Base-by-base conservation (phyloP, 2,113 vertebrate genomes). In the Zootoca vivipara region DNA sequence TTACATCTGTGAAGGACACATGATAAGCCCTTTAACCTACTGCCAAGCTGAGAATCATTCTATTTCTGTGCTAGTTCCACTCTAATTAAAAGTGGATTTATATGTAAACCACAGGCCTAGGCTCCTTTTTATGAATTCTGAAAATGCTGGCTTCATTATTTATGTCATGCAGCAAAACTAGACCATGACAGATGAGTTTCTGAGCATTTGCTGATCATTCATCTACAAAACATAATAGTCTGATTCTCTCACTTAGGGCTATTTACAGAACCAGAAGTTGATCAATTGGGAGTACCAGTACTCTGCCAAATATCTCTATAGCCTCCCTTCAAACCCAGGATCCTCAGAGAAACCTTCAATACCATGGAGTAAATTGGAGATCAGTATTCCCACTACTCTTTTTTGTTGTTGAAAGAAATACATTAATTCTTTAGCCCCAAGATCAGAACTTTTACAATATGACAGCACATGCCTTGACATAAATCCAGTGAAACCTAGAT, bases 171-270 rank as follows among this genome's bases (percentile, higher is more conserved):
- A 77, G 82, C 92, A 95, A 96, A 97, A 97, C 95, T 94, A 96
- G 96, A 96, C 93, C 87, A 93, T 96, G 96, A 97, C 94, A 92
- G 95, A 97, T 95, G 95, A 96, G 90, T 93, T 94, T 95, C 90
- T 94, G 90, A 95, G 91, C 94, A 90, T 95, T 97, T 96, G 93
- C 93, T 96, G 96, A 97, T 97, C 92, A 94, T 96, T 97, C 97
- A 95, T 96, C 95, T 97, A 96, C 94, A 95, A 93, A 96, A 92
- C 92, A 82, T 92, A 96, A 94, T 95, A 95, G 94, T 95, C 95
- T 95, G 95, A 96, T 96, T 96, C 92, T 95, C 95, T 95, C 91
- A 95, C 94, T 96, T 95, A 94, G 0, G 30, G 94, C 94, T 96
- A 93, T 96, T 97, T 96, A 93, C 94, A 94, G 95, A 95, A 96